Evolutionary conservation across 2,113 vertebrate genomes (phyloP).

Genomic region (Chrysochloris asiatica): DNA sequence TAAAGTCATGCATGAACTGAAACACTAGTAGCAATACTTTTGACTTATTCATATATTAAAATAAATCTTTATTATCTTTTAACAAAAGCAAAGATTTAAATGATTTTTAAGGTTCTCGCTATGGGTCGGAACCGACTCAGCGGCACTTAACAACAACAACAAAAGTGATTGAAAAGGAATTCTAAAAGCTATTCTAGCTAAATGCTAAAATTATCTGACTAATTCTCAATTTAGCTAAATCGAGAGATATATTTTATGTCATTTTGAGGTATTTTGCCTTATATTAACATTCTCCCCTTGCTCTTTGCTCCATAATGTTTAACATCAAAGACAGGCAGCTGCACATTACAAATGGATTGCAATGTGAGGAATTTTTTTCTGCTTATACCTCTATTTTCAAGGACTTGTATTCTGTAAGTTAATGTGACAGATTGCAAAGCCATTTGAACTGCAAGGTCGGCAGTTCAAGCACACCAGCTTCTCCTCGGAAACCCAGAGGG

Average conservation of each 20-base stretch:
- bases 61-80: slow-evolving; percentile 18
- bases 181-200: neutral
- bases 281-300: neutral
- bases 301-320: neutral
- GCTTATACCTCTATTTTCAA: neutral
- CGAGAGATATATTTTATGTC: neutral
- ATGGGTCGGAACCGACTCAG: too few species aligned
- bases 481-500: too few species aligned
- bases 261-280: neutral
- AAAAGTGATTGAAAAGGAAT: neutral
- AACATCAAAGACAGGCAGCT: neutral
- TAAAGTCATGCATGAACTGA: too few species aligned
- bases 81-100: slow-evolving; percentile 11
- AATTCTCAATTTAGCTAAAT: neutral
- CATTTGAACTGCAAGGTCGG: too few species aligned
- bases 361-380: neutral
- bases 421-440: too few species aligned
- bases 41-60: neutral
- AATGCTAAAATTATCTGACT: neutral
- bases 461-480: too few species aligned
- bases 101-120: neutral
- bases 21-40: too few species aligned
- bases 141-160: too few species aligned
- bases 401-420: too few species aligned
- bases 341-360: neutral